phyloP scores from a whole-genome alignment of 2,888 invertebrate genomes.

The Drosophila limbata region DNA sequence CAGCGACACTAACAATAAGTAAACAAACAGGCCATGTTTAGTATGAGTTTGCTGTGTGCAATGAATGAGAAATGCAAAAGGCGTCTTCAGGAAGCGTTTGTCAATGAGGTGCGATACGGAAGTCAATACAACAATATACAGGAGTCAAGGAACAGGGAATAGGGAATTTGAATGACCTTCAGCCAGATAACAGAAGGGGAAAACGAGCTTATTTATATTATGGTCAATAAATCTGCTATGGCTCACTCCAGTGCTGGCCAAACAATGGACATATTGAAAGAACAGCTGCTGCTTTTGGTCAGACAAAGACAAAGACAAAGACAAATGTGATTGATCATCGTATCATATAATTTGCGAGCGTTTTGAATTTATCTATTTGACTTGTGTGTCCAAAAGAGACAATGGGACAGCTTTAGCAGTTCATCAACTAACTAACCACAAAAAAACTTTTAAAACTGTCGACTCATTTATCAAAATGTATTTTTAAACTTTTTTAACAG shows the following conservation, averaged over 20 bases:
- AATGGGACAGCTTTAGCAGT: constrained; percentile 48
- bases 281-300: constrained; percentile 30
- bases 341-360: constrained; percentile 60
- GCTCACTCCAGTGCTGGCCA: constrained; percentile 14
- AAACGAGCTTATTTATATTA: constrained; percentile 15
- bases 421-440: constrained; percentile 43
- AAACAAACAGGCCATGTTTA: constrained; percentile 27
- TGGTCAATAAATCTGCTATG: constrained; percentile 39
- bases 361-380: constrained; percentile 66
- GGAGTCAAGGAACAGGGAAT: constrained; percentile 1
- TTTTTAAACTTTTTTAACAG: constrained; percentile 63
- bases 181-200: not conserved
- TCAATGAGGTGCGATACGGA: constrained; percentile 25
- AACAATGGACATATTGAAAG: constrained; percentile 22
- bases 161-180: constrained; percentile 31
- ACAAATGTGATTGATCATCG: constrained; percentile 67
- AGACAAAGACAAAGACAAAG: constrained; percentile 8
- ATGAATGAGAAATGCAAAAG: constrained; percentile 60
- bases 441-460: constrained; percentile 8
- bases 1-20: constrained; percentile 46
- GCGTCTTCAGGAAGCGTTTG: constrained; percentile 69
- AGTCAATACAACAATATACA: constrained; percentile 16
- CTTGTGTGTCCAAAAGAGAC: constrained; percentile 40
- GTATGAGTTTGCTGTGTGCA: constrained; percentile 14
- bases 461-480: constrained; percentile 72